phyloP scores from a whole-genome alignment of 2,888 invertebrate species.

The Philonicus albiceps region DNA sequence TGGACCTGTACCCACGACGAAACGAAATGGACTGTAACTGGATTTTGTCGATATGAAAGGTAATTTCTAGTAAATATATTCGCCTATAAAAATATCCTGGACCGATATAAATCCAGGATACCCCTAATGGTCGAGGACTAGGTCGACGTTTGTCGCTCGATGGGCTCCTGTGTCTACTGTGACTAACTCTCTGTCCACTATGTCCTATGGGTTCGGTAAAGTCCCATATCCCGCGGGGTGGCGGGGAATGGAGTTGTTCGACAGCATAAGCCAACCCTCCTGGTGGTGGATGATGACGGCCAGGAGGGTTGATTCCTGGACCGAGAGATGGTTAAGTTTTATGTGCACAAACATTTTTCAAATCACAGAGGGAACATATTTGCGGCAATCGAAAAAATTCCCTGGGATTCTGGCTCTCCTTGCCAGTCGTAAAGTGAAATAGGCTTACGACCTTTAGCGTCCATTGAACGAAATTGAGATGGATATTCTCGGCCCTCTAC shows the following conservation, averaged over 20 bases:
- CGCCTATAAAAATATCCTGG: slow-evolving; percentile 39
- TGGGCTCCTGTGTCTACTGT: background rate
- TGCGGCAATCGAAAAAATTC: slow-evolving; percentile 39
- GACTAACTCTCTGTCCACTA: background rate
- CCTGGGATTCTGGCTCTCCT: slow-evolving; percentile 9
- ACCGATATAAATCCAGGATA: slow-evolving; percentile 40
- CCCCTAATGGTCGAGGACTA: background rate
- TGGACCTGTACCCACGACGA: background rate
- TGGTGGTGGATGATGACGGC: background rate
- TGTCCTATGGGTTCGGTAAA: background rate
- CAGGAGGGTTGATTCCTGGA: background rate
- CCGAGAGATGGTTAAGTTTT: slow-evolving; percentile 14
- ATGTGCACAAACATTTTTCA: slow-evolving; percentile 39
- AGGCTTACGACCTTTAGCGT: slow-evolving; percentile 39
- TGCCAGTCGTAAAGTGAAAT: slow-evolving; percentile 36
- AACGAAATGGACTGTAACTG: slow-evolving; percentile 40
- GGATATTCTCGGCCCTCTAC: background rate
- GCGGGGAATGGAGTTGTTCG: background rate
- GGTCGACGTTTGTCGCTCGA: background rate
- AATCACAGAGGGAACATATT: slow-evolving; percentile 37
- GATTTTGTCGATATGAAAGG: slow-evolving; percentile 40
- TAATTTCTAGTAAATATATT: slow-evolving; percentile 42
- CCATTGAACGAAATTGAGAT: slow-evolving; percentile 36
- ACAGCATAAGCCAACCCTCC: background rate
- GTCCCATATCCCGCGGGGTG: no score